Base-by-base conservation (phyloP, 2,888 invertebrate species). In the Drosophila histrio region DNA sequence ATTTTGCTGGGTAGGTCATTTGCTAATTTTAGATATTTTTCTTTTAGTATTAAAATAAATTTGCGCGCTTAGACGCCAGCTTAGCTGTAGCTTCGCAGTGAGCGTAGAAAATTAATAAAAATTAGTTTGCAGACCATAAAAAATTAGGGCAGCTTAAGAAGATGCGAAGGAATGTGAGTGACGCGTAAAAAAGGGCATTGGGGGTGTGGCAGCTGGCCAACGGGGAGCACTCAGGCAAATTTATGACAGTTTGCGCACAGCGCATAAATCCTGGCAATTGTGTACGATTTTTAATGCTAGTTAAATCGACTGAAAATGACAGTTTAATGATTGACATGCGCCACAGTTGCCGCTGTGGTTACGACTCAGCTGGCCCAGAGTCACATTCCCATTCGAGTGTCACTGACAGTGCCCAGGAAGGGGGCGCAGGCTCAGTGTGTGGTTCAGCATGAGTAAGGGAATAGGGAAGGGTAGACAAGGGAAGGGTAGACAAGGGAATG, bases 231-330 rank as follows among this genome's bases (percentile, higher is more conserved):
- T 78, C 78, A 53, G 57, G 39, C 52, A 78, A 84, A 88, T 84
- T 88, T 88, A 84, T 84, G 84, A 84, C 88, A 87, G 83, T 88
- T 82, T 73, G 79, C 68, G 80, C 84, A 72, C 70, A 74, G 49
- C 70, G 84, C 87, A 85, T 88, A 85, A 85, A 85, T 85, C 89
- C 77, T 84, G 71, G 89, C 73, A 88, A 84, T 88, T 84, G 84
- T 87, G 70, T 78, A 72, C 87, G 87, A 87, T 84, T 85, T 85
- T 88, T 87, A 88, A 87, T 85, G 89, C 86, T 85, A 87, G 87
- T 85, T 88, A 88, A 85, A 87, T 88, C 85, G 89, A 88, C 82
- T 88, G 85, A 88, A 88, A 88, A 88, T 88, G 89, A 88, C 89
- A 85, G 85, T 85, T 88, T 87, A 88, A 88, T 85, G 85, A 85